These are phyloP conservation scores for Halcyon senegalensis DNA, from an alignment of 2,113 vertebrate genomes.

Conservation along the genomic window DNA sequence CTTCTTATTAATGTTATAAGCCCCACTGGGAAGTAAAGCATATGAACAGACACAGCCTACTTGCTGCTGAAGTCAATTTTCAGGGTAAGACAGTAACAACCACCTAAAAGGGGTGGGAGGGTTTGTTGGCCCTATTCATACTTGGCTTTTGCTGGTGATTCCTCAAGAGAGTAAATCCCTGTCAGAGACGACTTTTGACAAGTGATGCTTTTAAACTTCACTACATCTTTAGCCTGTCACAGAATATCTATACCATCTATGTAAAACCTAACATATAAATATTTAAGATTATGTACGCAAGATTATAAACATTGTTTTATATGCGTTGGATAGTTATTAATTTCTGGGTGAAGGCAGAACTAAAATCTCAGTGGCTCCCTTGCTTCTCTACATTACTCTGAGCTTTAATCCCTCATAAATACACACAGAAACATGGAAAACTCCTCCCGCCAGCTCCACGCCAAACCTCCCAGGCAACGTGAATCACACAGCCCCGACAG, in stretches of 20 bases:
- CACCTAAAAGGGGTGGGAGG: neutral
- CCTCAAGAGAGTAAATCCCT: accelerated
- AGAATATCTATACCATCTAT: neutral
- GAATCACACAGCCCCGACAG: neutral
- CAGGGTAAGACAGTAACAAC: neutral
- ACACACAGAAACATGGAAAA: neutral
- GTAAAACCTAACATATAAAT: neutral
- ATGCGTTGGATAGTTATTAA: neutral
- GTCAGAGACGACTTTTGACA: neutral
- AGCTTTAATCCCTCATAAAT: neutral
- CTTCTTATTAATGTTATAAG: neutral
- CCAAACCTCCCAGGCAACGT: neutral
- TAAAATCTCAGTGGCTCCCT: neutral
- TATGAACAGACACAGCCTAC: neutral
- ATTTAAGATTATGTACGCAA: neutral
- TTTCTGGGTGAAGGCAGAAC: neutral
- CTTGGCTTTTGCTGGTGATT: neutral
- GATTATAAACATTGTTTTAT: neutral
- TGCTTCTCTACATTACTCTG: neutral
- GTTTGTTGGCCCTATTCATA: neutral
- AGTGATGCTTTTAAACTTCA: neutral
- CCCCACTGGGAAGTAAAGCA: neutral
- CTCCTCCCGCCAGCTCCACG: neutral
- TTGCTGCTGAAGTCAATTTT: neutral
- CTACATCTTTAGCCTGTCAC: neutral